Evolutionary conservation across 2,888 invertebrate species (phyloP).

Genomic region (Ceriagrion tenellum): DNA sequence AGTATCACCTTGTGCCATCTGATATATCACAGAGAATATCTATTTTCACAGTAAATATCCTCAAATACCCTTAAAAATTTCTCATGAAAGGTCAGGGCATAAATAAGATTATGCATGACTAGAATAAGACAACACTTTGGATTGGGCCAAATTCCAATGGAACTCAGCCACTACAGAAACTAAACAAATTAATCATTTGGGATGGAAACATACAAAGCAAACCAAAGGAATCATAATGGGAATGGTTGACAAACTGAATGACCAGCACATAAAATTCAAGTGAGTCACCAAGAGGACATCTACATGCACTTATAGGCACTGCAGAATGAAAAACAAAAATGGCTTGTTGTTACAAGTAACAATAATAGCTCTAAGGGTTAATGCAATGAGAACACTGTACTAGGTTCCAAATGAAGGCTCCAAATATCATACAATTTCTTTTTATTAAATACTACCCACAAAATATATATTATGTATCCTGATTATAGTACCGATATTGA

Average conservation of each 20-base stretch:
- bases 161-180: not conserved
- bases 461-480: not conserved
- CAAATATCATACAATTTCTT: not conserved
- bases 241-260: not conserved
- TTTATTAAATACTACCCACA: not conserved
- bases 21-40: conserved; percentile 36
- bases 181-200: not conserved
- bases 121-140: conserved; percentile 3
- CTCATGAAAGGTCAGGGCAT: not conserved
- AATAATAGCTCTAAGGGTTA: not conserved
- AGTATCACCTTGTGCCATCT: too few relatives aligned
- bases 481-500: not conserved
- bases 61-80: not conserved
- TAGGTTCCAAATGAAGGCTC: not conserved
- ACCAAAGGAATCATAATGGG: not conserved
- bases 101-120: not conserved
- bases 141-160: not conserved
- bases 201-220: not conserved
- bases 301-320: too few relatives aligned
- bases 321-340: too few relatives aligned
- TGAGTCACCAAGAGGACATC: not conserved
- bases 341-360: not conserved
- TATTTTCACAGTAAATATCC: not conserved
- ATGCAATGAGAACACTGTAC: not conserved
- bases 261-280: not conserved